These are phyloP conservation scores for Tridacna crocea DNA, from an alignment of 2,888 invertebrate species.

Conservation along the genomic window DNA sequence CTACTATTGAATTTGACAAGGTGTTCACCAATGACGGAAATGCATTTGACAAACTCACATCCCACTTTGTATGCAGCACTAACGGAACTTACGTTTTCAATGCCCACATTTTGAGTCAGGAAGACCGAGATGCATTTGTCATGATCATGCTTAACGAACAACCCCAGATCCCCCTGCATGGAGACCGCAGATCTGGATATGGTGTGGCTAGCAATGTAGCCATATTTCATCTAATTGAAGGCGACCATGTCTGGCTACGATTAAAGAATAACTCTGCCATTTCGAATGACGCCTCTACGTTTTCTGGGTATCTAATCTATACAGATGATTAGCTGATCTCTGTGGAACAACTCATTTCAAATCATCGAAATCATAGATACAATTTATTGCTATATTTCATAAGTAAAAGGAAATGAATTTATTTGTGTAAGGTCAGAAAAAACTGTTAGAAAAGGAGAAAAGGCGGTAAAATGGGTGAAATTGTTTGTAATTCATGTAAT, in stretches of 20 bases:
- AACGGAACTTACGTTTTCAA: constrained; percentile 83
- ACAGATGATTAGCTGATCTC: constrained; percentile 61
- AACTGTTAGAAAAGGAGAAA: too few relatives aligned
- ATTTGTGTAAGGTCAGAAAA: too few relatives aligned
- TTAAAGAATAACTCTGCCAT: constrained; percentile 81
- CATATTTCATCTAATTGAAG: constrained; percentile 76
- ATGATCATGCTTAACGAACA: constrained; percentile 83
- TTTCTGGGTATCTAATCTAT: constrained; percentile 82
- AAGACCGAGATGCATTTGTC: constrained; percentile 80
- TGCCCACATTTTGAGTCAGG: constrained; percentile 80
- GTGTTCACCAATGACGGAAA: constrained; percentile 80
- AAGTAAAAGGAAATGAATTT: too few relatives aligned
- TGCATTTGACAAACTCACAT: constrained; percentile 79
- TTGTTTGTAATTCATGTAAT: too few relatives aligned
- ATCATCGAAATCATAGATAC: too few relatives aligned
- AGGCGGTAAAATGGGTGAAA: too few relatives aligned
- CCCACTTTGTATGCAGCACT: constrained; percentile 80
- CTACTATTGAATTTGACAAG: constrained; percentile 80
- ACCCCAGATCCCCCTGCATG: constrained; percentile 81
- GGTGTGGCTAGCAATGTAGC: constrained; percentile 82
- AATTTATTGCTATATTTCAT: too few relatives aligned
- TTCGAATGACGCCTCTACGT: constrained; percentile 82
- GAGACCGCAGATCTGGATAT: constrained; percentile 80
- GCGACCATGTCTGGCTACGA: constrained; percentile 82
- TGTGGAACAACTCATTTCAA: too few relatives aligned